Evolutionary conservation across 1,140 invertebrate genomes (phyloP), one percentile per base, ranked within the genome.

Genomic region (Aphelenchoides fujianensis): DNA sequence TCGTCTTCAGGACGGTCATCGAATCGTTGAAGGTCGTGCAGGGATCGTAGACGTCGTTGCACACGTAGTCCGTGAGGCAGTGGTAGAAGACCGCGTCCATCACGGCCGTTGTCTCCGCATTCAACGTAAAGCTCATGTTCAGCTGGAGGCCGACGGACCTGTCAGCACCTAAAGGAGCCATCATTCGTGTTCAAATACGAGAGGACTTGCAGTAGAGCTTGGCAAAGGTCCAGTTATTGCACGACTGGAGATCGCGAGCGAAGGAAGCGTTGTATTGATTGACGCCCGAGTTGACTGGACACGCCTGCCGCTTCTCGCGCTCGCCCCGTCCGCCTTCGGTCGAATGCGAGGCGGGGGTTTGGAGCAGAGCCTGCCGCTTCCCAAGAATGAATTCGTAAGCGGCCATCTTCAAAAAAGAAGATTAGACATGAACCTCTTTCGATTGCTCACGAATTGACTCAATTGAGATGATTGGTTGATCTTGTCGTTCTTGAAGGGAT

Each of bases 331-430:
- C n/a, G n/a, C n/a, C n/a, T n/a, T n/a, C n/a, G n/a, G n/a, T n/a
- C n/a, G n/a, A n/a, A n/a, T n/a, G n/a, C n/a, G n/a, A n/a, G n/a
- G n/a, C n/a, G n/a, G 31, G 27, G 2, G 2, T 16, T 61, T 61
- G 59, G 19, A 61, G 57, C 19, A 59, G 57, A n/a, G 59, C 16
- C 27, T 2, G n/a, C 16, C 31, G n/a, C 27, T 61, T 61, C 16
- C 36, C 59, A 2, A 36, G n/a, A 66, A 66, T 66, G 34, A 63
- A 66, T 19, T 66, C 32, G 3, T 66, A 66, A 30, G 63, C 63
- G 16, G 28, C 32, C 63, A 66, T 2, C 59, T 61, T n/a, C n/a
- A 61, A 61, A 61, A n/a, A 31, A 61, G 2, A 2, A n/a, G n/a
- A 19, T n/a, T 16, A n/a, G 1, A 19, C 19, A 16, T 9, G 7